Base-by-base conservation (phyloP, 2,888 invertebrate genomes). In the Parnassius glacialis region DNA sequence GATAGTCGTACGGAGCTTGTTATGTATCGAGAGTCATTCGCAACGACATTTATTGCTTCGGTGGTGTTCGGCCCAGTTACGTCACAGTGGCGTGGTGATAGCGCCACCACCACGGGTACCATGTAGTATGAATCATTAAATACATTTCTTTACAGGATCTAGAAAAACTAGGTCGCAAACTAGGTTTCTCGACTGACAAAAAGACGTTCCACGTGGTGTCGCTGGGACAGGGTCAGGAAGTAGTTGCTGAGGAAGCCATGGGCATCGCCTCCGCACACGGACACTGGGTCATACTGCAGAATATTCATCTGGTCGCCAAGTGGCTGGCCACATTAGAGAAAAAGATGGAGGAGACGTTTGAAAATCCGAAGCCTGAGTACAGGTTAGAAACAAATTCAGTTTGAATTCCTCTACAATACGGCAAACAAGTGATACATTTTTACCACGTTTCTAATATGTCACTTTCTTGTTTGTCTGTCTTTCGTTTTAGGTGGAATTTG, bases 201-300 rank as follows among this genome's bases (percentile, higher is more conserved):
- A 94, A 94, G 66, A 98, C 97, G 79, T 97, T 98, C 82, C 97
- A 98, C 84, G 98, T 97, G 73, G 96, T 98, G 3, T 98, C 98
- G 0, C 86, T 98, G 45, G 98, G 98, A 0, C 98, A 98, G 84
- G 98, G 98, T 0, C 98, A 98, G 80, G 98, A 98, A 85, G 90
- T 95, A 2, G 96, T 98, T 0, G 98, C 98, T 0, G 98, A 98
- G 79, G 93, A 94, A 68, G 96, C 97, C 0, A 95, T 98, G 93
- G 94, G 95, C 54, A 77, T 94, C 0, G 96, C 97, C 0, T 93
- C 96, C 0, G 88, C 84, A 48, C 79, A 93, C 47, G 98, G 98
- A 0, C 96, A 98, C 74, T 98, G 98, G 98, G 98, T 98, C 16
- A 96, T 98, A 63, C 87, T 98, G 52, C 95, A 98, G 92, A 98